These are phyloP conservation scores for Dicycla oo DNA, from an alignment of 2,888 invertebrate species.

Conservation along the genomic window DNA sequence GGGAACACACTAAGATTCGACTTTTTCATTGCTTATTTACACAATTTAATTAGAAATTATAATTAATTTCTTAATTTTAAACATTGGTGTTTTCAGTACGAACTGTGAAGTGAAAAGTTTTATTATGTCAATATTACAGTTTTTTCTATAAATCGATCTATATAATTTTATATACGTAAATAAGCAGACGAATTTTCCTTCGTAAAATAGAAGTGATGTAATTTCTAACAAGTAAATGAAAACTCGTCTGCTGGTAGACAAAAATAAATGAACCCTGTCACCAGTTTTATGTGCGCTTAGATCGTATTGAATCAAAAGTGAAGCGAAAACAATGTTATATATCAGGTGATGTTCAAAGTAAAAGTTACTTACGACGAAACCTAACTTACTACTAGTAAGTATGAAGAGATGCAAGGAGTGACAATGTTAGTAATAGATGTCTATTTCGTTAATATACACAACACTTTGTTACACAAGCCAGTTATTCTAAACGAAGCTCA, in stretches of 20 bases:
- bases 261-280: conserved; percentile 89
- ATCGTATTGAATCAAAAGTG: conserved; percentile 74
- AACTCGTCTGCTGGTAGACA: conserved; percentile 82
- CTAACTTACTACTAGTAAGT: conserved; percentile 55
- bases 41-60: conserved; percentile 57
- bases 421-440: conserved; percentile 70
- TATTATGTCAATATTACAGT: conserved; percentile 65
- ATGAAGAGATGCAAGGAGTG: conserved; percentile 70
- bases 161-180: conserved; percentile 75
- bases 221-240: conserved; percentile 74
- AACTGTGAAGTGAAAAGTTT: conserved; percentile 65
- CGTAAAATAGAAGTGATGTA: conserved; percentile 78
- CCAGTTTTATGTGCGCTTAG: conserved; percentile 87
- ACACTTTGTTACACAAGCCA: conserved; percentile 87
- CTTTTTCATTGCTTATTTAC: conserved; percentile 64
- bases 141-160: conserved; percentile 74
- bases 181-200: conserved; percentile 80
- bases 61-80: conserved; percentile 64
- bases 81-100: conserved; percentile 70
- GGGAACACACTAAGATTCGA: conserved; percentile 53
- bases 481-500: conserved; percentile 90
- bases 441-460: conserved; percentile 83
- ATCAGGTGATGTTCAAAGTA: conserved; percentile 56
- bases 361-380: conserved; percentile 49
- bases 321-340: conserved; percentile 59